Conservation (phyloP, 2,113 vertebrate genomes). For the Petrocephalus zakoni region DNA sequence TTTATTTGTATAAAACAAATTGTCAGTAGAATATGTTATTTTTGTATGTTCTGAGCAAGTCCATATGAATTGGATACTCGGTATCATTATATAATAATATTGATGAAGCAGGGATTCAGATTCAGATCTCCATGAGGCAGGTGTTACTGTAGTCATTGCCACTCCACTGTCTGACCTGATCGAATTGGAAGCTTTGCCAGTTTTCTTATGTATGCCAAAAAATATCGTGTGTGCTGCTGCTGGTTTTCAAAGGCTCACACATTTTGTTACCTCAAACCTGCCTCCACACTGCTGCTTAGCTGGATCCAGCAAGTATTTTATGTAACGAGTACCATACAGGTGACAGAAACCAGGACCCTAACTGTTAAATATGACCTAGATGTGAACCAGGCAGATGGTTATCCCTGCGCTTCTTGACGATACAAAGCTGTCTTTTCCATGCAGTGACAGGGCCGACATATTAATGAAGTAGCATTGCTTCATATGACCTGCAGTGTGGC, state of each 20-base stretch:
- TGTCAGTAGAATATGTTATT: slow-evolving; percentile 11
- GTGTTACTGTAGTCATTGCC: neutral
- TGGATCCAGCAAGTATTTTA: neutral
- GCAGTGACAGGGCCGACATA: neutral
- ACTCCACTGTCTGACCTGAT: neutral
- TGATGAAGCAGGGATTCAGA: neutral
- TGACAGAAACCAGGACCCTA: neutral
- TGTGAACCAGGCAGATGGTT: neutral
- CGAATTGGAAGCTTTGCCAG: neutral
- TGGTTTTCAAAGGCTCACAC: neutral
- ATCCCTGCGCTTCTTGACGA: neutral
- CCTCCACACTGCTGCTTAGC: slow-evolving; percentile 2
- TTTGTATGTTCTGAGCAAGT: neutral
- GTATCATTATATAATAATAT: slow-evolving; percentile 3
- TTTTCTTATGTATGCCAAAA: neutral
- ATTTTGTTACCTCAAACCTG: neutral
- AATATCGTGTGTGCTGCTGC: neutral
- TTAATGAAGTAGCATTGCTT: neutral
- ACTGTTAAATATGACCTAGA: neutral
- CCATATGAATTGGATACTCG: neutral
- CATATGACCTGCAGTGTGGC: neutral
- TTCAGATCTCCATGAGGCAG: neutral
- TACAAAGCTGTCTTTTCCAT: neutral
- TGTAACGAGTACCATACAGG: neutral
- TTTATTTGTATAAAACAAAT: slow-evolving; percentile 6